Base-by-base conservation (phyloP, 2,888 invertebrate genomes). In the Megamerina dolium region DNA sequence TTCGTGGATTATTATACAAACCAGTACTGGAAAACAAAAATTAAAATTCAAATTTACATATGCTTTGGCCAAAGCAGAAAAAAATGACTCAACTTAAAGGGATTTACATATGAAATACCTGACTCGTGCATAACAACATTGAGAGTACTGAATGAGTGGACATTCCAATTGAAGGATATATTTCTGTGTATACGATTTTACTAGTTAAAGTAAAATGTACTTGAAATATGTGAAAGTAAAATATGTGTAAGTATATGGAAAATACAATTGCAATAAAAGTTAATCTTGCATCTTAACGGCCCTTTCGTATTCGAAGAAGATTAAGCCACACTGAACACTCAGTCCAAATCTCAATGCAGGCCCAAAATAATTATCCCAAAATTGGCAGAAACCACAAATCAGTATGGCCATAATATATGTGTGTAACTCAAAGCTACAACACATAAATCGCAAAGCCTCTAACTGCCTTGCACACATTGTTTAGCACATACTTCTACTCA, bases 41-140 rank as follows among this genome's bases (percentile, higher is more conserved):
- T 45, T 45, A 13, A 40, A 41, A 45, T 45, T 45, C 45, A 19
- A 26, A 32, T 45, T 45, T 45, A 27, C 45, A 45, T 41, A 41
- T 41, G 45, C 40, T 45, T n/a, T n/a, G n/a, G n/a, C n/a, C n/a
- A n/a, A n/a, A n/a, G n/a, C n/a, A n/a, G n/a, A n/a, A n/a, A n/a
- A n/a, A n/a, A n/a, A n/a, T n/a, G 9, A 10, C 18, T 17, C 34
- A 17, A 19, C 34, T 34, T 34, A 19, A 20, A 34, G 19, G 19
- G 8, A 31, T 34, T 34, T 18, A 19, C 34, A 34, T 34, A 34
- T 34, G 12, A 33, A 33, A 17, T 33, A 9, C 26, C 6, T 9
- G 26, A 23, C n/a, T n/a, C 26, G 26, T 23, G 10, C 26, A 23
- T 23, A n/a, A n/a, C n/a, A n/a, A n/a, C n/a, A n/a, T n/a, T 31